These are phyloP conservation scores for Abrostola triplasia DNA, from an alignment of 2,888 invertebrate genomes.

Conservation along the genomic window DNA sequence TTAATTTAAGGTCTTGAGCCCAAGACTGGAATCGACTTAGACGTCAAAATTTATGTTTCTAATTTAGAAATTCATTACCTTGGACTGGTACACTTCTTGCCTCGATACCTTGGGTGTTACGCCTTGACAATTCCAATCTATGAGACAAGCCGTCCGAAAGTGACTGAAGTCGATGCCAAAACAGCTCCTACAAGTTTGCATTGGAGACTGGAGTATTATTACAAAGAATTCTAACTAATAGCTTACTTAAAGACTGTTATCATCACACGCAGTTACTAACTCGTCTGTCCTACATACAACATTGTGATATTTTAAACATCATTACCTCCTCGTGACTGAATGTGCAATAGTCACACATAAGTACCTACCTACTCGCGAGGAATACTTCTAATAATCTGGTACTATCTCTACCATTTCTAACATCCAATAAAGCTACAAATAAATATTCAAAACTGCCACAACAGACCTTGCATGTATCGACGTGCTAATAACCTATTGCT, in stretches of 20 bases:
- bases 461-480: neutral
- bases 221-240: neutral
- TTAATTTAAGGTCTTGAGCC: slow-evolving; percentile 17
- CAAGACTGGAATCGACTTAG: neutral
- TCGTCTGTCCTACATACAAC: neutral
- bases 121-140: neutral
- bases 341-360: neutral
- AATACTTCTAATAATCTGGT: neutral
- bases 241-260: neutral
- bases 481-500: slow-evolving; percentile 27
- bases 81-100: neutral
- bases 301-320: neutral
- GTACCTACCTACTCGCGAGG: neutral
- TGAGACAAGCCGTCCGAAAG: slow-evolving; percentile 1
- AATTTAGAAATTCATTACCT: neutral
- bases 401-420: neutral
- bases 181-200: neutral
- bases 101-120: neutral
- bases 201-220: slow-evolving; percentile 1
- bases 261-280: neutral
- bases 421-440: neutral
- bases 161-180: neutral
- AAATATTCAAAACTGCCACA: neutral
- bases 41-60: slow-evolving; percentile 8
- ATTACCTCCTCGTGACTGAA: slow-evolving; percentile 1